A percentile compares a stretch with the other conserved stretches of the same genome.
Conservation (phyloP, 2,888 invertebrate species). For the Tholera decimalis region DNA sequence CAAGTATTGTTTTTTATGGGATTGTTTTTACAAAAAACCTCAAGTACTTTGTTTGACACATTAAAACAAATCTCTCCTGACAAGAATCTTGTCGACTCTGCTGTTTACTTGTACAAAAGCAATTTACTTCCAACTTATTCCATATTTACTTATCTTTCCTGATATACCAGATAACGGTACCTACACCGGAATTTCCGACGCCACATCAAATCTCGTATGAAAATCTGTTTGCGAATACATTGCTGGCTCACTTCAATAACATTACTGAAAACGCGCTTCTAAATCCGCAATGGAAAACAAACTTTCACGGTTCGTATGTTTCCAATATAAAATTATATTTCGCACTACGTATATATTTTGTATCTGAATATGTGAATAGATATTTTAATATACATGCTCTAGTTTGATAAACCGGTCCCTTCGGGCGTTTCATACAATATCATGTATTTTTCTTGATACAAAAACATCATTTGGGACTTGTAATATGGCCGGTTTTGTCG, state of each 20-base stretch:
- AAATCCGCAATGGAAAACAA: slow-evolving; percentile 30
- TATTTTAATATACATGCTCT: slow-evolving; percentile 41
- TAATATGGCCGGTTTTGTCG: slow-evolving; percentile 15
- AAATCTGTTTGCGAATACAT: slow-evolving; percentile 49
- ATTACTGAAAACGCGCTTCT: slow-evolving; percentile 15
- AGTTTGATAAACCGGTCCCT: slow-evolving; percentile 44
- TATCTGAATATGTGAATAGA: slow-evolving; percentile 27
- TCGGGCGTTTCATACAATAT: slow-evolving; percentile 14
- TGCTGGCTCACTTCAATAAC: slow-evolving; percentile 33
- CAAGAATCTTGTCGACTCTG: slow-evolving; percentile 24
- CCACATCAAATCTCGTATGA: slow-evolving; percentile 26
- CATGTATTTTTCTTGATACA: slow-evolving; percentile 20
- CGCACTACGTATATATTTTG: slow-evolving; percentile 23
- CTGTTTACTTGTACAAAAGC: slow-evolving; percentile 49
- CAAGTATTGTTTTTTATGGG: no score
- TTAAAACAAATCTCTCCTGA: slow-evolving; percentile 30
- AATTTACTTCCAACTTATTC: slow-evolving; percentile 50
- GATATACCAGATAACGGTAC: slow-evolving; percentile 25
- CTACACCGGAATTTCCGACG: slow-evolving; percentile 6
- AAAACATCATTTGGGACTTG: slow-evolving; percentile 19
- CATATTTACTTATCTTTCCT: slow-evolving; percentile 47
- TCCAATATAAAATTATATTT: slow-evolving; percentile 25
- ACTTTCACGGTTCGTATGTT: slow-evolving; percentile 26
- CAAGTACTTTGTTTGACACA: slow-evolving; percentile 33
- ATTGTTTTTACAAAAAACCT: slow-evolving; percentile 2